Base-by-base conservation (phyloP, 2,888 invertebrate genomes). In the Polydrusus cervinus region DNA sequence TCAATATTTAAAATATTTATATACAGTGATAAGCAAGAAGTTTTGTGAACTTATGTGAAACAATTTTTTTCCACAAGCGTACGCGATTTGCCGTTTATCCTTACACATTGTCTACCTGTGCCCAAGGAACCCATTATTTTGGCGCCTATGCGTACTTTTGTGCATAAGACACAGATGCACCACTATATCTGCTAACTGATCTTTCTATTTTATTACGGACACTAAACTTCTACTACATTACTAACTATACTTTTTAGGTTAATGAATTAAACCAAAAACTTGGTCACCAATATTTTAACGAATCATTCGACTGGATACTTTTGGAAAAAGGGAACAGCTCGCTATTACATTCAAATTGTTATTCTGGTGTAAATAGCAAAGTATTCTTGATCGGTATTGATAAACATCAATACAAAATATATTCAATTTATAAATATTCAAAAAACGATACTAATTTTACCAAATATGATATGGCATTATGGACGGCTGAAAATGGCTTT, bases 241-340 rank as follows among this genome's bases (percentile, higher is more conserved):
- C 25, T 25, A 3, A 3, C 25, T 25, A 25, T 25, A 25, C 25
- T 57, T 57, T 60, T 38, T 60, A 60, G 57, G 38, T 60, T 16
- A 38, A 16, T 38, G 6, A 11, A 11, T 2, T 30, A 11, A 60
- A 60, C 38, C 11, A 60, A 10, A 38, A 16, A 10, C 18, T 40
- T 47, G 45, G 47, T 14, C 25, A 30, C 13, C 65, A 34, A 47
- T 65, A 65, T 16, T 65, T 65, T 47, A 65, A 47, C 25, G 25
- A 49, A 47, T 65, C 65, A 7, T 65, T 49, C 45, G 34, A 65
- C 16, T 65, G 65, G 65, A 65, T 65, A n/a, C 49, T 65, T 16
- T 34, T 65, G 18, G 49, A 49, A 34, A 11, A 51, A 30, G n/a
- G 13, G 16, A 65, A 34, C 10, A 47, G 18, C 25, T 11, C 25